phyloP scores from a whole-genome alignment of 2,888 invertebrate species.

The Standfussiana lucernea region DNA sequence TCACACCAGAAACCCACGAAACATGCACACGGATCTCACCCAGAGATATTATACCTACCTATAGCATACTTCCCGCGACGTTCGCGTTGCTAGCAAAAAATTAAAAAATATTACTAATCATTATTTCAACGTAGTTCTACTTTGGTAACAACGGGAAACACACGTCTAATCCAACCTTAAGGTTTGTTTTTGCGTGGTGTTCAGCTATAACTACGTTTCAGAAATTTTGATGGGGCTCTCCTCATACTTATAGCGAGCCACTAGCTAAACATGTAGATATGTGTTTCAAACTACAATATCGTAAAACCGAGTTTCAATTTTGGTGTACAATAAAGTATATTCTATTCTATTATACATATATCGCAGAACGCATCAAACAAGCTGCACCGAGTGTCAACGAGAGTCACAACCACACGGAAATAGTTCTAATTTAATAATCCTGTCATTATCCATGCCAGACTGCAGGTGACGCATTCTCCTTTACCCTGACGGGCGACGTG shows the following conservation, averaged over 20 bases:
- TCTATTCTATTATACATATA: too few relatives aligned
- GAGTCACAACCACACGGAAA: not conserved
- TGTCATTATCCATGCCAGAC: constrained; percentile 69
- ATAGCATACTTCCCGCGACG: too few relatives aligned
- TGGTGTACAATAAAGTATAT: too few relatives aligned
- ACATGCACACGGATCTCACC: not conserved
- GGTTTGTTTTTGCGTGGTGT: not conserved
- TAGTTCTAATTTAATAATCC: not conserved
- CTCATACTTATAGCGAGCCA: not conserved
- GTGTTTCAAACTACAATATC: not conserved
- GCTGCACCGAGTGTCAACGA: not conserved
- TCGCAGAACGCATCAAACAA: not conserved
- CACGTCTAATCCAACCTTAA: not conserved
- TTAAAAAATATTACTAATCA: too few relatives aligned
- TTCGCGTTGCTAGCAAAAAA: too few relatives aligned
- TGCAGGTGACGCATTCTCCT: constrained; percentile 90
- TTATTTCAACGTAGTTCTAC: not conserved
- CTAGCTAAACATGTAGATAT: not conserved
- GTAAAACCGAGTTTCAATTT: too few relatives aligned
- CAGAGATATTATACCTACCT: not conserved
- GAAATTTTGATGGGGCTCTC: not conserved
- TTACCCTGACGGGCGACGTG: constrained; percentile 93
- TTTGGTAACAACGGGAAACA: not conserved
- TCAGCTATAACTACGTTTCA: not conserved
- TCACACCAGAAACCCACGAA: not conserved